Base-by-base conservation (phyloP, 2,888 invertebrate species). In the Itoplectis maculator region DNA sequence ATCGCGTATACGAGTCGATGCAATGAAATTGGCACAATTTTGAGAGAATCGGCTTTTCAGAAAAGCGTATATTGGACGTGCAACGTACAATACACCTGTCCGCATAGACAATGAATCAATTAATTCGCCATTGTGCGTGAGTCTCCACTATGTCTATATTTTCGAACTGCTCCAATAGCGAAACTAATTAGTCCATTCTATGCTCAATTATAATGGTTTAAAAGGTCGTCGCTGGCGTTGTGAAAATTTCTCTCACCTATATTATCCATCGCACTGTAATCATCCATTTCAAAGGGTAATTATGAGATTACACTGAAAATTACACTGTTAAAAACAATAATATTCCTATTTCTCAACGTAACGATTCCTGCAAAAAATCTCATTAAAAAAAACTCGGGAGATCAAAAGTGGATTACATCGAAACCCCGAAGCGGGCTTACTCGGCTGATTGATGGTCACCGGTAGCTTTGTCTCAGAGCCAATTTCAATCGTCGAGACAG, bases 141-240 rank as follows among this genome's bases (percentile, higher is more conserved):
- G 45, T 66, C 9, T 23, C 40, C 1, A 11, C 42, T 70, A 4
- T 23, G 56, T 42, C 61, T 37, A 61, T 40, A 61, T 61, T 61
- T 37, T 40, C 15, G 15, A 70, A 56, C 40, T 37, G n/a, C 13
- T 70, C 47, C 54, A 54, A 42, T 42, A 54, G 23, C 23, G 54
- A 42, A 54, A 5, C 70, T 40, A 70, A 70, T 70, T 70, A 70
- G 42, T 18, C 23, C 23, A 56, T 54, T 56, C 23, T 70, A 54
- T 54, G 23, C 47, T 29, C 45, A 47, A 29, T 66, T 29, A 42
- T 15, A 37, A 37, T 8, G 37, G 37, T 61, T 61, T 37, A 35
- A 61, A 61, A 61, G 61, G 15, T 61, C 61, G 61, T 61, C 37
- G 37, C 18, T 61, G 15, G 18, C 40, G 9, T 61, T 61, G 54